Evolutionary conservation across 2,113 vertebrate genomes (phyloP).

Genomic region (Bubalus kerabau): DNA sequence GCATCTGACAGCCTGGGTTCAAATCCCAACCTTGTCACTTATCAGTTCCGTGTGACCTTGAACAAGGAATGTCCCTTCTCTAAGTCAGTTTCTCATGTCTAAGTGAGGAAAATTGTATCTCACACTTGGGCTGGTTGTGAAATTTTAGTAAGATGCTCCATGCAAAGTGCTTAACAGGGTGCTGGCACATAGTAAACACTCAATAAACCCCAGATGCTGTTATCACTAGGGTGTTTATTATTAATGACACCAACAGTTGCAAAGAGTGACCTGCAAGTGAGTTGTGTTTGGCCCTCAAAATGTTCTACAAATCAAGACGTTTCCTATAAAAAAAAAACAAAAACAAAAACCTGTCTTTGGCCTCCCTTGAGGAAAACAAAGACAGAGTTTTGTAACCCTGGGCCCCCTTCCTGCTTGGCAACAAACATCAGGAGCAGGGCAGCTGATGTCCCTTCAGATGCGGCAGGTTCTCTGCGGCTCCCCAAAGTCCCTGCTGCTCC

Average conservation of each 20-base stretch:
- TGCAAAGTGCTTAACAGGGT: background rate
- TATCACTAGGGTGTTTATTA: background rate
- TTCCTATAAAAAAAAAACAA: background rate
- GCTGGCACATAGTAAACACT: rapidly evolving
- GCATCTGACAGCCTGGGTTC: background rate
- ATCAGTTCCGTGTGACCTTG: background rate
- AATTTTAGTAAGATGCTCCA: background rate
- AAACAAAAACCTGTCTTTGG: background rate
- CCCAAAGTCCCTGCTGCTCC: background rate
- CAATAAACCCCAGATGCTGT: rapidly evolving
- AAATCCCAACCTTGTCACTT: background rate
- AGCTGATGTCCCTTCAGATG: background rate
- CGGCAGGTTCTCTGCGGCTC: background rate
- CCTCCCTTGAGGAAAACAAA: background rate
- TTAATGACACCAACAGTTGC: background rate
- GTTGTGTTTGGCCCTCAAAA: background rate
- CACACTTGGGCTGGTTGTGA: background rate
- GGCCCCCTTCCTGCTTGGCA: background rate
- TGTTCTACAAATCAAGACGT: background rate
- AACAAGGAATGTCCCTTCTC: background rate
- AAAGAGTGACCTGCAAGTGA: background rate
- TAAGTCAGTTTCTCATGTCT: background rate
- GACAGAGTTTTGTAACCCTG: background rate
- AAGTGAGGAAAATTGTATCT: background rate
- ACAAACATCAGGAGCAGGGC: background rate